phyloP scores from a whole-genome alignment of 1,140 invertebrate genomes.

The Dendrolimus punctatus region DNA sequence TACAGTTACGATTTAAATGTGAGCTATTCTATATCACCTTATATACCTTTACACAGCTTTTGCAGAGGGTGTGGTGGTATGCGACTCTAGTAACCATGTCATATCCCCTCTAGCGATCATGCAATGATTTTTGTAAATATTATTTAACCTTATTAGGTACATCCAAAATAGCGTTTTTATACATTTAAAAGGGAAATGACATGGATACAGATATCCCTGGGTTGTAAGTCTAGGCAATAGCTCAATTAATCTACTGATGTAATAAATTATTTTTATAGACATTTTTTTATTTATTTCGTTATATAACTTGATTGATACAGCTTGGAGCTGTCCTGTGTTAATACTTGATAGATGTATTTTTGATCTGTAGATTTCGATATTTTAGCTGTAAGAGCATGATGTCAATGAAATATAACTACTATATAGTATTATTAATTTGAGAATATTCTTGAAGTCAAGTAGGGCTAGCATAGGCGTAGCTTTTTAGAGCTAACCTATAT shows the following conservation, averaged over 20 bases:
- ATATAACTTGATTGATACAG: slow-evolving; percentile 54
- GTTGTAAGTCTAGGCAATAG: slow-evolving; percentile 67
- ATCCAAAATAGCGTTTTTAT: slow-evolving; percentile 9
- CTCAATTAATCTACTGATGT: slow-evolving; percentile 58
- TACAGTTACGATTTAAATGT: slow-evolving; percentile 10
- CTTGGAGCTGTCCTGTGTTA: slow-evolving; percentile 59
- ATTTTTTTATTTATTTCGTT: slow-evolving; percentile 50
- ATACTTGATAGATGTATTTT: slow-evolving; percentile 38
- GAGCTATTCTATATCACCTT: slow-evolving; percentile 48
- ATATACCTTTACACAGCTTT: slow-evolving; percentile 49
- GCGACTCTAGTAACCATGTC: slow-evolving; percentile 62
- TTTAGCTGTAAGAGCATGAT: slow-evolving; percentile 34
- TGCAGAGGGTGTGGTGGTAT: slow-evolving; percentile 59
- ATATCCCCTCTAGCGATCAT: slow-evolving; percentile 19
- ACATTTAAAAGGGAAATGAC: slow-evolving; percentile 29
- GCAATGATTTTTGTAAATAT: slow-evolving; percentile 47
- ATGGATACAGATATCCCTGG: slow-evolving; percentile 64
- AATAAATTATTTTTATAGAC: slow-evolving; percentile 48
- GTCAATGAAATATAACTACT: slow-evolving; percentile 34
- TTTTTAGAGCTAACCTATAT: too few species aligned
- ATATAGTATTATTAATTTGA: slow-evolving; percentile 24
- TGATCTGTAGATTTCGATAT: slow-evolving; percentile 32
- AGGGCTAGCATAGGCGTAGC: not conserved
- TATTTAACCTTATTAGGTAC: slow-evolving; percentile 12
- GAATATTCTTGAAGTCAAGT: slow-evolving; percentile 17